These are phyloP conservation scores for Ommatoiulus sabulosus DNA, from an alignment of 2,888 invertebrate genomes.

Conservation along the genomic window DNA sequence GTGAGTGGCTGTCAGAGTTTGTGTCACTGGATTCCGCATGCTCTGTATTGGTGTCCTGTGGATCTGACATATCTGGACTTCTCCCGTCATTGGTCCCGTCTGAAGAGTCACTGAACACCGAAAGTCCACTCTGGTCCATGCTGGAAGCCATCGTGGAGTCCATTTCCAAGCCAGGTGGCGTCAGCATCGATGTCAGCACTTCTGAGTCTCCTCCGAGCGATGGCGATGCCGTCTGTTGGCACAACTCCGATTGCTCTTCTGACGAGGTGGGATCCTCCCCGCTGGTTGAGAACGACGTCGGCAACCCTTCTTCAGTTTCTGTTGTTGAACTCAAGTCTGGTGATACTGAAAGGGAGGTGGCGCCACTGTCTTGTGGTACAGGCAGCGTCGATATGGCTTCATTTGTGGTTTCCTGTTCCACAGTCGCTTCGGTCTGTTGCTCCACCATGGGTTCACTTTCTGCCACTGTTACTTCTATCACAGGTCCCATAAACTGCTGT, in stretches of 20 bases:
- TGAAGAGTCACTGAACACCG: constrained; percentile 55
- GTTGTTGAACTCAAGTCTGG: constrained; percentile 49
- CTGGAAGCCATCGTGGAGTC: constrained; percentile 44
- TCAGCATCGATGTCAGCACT: not conserved
- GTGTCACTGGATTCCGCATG: constrained; percentile 59
- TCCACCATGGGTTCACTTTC: not conserved
- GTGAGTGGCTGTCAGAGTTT: constrained; percentile 61
- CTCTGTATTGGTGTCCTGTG: constrained; percentile 21
- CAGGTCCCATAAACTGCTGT: not conserved
- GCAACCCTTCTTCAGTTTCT: constrained; percentile 28
- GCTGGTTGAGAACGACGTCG: constrained; percentile 13
- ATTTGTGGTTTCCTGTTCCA: not conserved
- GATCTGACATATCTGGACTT: constrained; percentile 56
- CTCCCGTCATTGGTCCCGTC: constrained; percentile 59
- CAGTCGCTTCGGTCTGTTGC: not conserved
- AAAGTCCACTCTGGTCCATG: constrained; percentile 53
- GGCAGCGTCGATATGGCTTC: not conserved
- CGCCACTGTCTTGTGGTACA: not conserved
- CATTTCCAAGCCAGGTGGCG: constrained; percentile 49
- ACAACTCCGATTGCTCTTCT: constrained; percentile 22
- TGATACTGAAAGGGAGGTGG: not conserved
- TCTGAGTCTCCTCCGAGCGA: not conserved
- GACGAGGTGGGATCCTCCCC: not conserved
- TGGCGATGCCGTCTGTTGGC: not conserved
- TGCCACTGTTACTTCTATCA: not conserved